Conservation (phyloP, 2,113 vertebrate genomes). For the Pseudorectes ferrugineus region DNA sequence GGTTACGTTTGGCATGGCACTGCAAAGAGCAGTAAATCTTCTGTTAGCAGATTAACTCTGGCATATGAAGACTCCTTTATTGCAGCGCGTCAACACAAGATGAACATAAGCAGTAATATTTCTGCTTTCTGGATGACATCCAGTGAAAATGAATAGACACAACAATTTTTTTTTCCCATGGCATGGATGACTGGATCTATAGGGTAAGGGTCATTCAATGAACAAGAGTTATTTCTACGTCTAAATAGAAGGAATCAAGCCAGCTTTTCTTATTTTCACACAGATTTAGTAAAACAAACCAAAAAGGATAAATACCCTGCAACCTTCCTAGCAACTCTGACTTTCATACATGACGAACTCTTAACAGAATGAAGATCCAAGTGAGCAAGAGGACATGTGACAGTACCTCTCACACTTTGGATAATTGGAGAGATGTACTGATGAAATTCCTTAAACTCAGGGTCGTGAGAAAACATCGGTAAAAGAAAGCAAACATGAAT, state of each 20-base stretch:
- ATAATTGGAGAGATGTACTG: background rate
- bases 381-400: background rate
- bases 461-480: background rate
- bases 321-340: background rate
- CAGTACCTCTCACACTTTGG: background rate
- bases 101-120: constrained; percentile 52
- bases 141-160: constrained; percentile 57
- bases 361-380: background rate
- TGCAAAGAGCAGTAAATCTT: constrained; percentile 31
- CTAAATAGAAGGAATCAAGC: constrained; percentile 48
- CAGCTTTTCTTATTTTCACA: constrained; percentile 57
- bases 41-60: constrained; percentile 1
- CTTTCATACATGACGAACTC: background rate
- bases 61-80: constrained; percentile 33
- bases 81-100: constrained; percentile 12
- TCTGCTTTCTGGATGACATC: constrained; percentile 61
- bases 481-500: constrained; percentile 11
- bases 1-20: background rate
- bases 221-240: constrained; percentile 54
- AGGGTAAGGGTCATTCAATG: constrained; percentile 54
- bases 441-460: constrained; percentile 19
- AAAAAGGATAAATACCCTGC: constrained; percentile 19
- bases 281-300: constrained; percentile 57
- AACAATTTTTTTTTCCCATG: constrained; percentile 47
- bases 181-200: constrained; percentile 58